Percentiles rank a stretch among this genome's conserved stretches.
Conservation (phyloP, 2,888 invertebrate species). For the Scaeva pyrastri region DNA sequence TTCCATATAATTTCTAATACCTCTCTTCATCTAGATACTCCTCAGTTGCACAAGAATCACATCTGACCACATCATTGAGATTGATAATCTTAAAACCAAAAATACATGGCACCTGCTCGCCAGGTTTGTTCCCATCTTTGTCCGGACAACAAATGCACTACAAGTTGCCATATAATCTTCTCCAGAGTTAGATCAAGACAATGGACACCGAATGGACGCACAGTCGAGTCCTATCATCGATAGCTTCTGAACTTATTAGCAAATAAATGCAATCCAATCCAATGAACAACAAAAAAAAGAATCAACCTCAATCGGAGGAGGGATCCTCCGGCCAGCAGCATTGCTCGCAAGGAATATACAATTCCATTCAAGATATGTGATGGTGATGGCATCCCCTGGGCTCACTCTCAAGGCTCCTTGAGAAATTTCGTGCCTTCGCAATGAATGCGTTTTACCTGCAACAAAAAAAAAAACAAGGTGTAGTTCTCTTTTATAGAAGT, state of each 20-base stretch:
- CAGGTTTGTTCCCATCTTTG: conserved; percentile 27
- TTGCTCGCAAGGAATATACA: conserved; percentile 40
- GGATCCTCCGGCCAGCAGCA: no score
- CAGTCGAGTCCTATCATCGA: conserved; percentile 44
- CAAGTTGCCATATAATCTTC: conserved; percentile 62
- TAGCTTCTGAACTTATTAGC: conserved; percentile 70
- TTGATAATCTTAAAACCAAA: conserved; percentile 48
- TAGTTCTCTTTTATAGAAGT: conserved; percentile 52
- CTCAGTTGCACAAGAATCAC: no score
- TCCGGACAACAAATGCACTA: conserved; percentile 67
- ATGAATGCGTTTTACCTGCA: conserved; percentile 79
- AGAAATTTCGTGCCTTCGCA: conserved; percentile 83
- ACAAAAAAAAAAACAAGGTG: conserved; percentile 72
- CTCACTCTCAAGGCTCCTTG: conserved; percentile 66
- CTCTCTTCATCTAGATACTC: no score
- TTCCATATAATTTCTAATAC: no score
- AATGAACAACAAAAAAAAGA: conserved; percentile 21
- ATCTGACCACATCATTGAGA: conserved; percentile 41
- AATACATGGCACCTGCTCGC: conserved; percentile 66
- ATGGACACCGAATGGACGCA: background rate
- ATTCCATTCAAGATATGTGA: conserved; percentile 72
- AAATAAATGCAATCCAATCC: conserved; percentile 64
- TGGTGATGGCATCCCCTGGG: conserved; percentile 47
- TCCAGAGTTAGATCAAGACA: conserved; percentile 22
- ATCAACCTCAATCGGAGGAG: no score